Evolutionary conservation across 2,888 invertebrate genomes (phyloP), one percentile per base, ranked within the genome.

Genomic region (Drosophila mimica): DNA sequence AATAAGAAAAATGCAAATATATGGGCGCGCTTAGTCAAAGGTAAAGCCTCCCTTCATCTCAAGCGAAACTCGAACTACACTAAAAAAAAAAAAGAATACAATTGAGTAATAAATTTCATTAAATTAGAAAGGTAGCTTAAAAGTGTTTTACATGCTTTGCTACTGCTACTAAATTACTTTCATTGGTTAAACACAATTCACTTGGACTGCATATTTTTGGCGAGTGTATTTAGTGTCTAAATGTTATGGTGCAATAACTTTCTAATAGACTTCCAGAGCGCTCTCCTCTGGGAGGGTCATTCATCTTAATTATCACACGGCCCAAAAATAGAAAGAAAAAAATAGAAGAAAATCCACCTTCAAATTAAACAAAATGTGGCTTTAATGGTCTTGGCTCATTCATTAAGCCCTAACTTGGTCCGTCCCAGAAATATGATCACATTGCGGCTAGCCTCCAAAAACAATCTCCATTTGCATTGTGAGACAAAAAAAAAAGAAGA

Each of bases 291-390:
- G 48, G 46, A 20, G 70, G 90, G 83, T 88, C 90, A 89, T 88
- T 90, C 87, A 86, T 90, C 87, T 88, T 89, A 90, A 90, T 88
- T 90, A 88, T 90, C 79, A 83, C 85, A 76, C 78, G 82, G 74
- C 76, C 70, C 59, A 63, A 71, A 60, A 38, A 53, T 25, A 15
- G 9, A 25, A 17, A 9, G 5, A 9, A 5, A 25, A 38, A 49
- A 30, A 0, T 9, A 20, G 3, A 67, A 74, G 76, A 80, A 86
- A 83, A 83, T 64, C 64, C 70, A 20, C n/a, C 46, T 70, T 20
- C 63, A 74, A 75, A 71, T 77, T 74, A 77, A 75, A 76, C 80
- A 65, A 81, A 83, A 77, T 86, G 75, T 46, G 54, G 67, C 66
- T 84, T 76, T 74, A 76, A 84, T 76, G 75, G 77, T 54, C 82